A percentile compares a stretch with the other conserved stretches of the same genome.
phyloP scores from a whole-genome alignment of 2,797 vertebrate species.

The Fringilla coelebs region DNA sequence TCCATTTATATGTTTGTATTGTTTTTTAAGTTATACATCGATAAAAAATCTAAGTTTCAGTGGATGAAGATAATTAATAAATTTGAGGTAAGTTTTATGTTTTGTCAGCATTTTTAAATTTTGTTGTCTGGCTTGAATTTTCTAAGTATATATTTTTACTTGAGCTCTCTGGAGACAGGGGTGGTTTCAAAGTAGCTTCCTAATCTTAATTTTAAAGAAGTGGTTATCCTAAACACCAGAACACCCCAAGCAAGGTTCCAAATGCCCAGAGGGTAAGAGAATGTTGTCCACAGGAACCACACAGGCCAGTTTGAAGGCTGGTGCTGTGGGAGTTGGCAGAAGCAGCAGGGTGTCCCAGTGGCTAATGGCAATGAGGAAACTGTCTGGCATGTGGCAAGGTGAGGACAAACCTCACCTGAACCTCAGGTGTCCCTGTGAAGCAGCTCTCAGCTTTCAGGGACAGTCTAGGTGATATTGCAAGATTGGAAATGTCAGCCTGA shows the following conservation, averaged over 20 bases:
- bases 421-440: background rate
- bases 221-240: background rate
- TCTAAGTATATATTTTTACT: background rate
- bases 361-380: background rate
- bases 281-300: background rate
- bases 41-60: background rate
- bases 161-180: background rate
- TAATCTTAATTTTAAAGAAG: background rate
- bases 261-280: background rate
- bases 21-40: background rate
- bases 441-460: background rate
- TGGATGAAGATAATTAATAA: background rate
- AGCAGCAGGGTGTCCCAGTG: background rate
- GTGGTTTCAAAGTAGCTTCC: background rate
- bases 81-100: background rate
- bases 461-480: background rate
- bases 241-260: background rate
- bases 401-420: background rate
- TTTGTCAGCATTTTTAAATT: background rate
- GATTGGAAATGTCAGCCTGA: background rate
- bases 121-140: background rate
- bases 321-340: background rate
- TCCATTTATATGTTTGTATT: background rate
- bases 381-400: background rate
- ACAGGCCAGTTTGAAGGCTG: background rate